Evolutionary conservation across 2,888 invertebrate species (phyloP).

Genomic region (Lasius fuliginosus): DNA sequence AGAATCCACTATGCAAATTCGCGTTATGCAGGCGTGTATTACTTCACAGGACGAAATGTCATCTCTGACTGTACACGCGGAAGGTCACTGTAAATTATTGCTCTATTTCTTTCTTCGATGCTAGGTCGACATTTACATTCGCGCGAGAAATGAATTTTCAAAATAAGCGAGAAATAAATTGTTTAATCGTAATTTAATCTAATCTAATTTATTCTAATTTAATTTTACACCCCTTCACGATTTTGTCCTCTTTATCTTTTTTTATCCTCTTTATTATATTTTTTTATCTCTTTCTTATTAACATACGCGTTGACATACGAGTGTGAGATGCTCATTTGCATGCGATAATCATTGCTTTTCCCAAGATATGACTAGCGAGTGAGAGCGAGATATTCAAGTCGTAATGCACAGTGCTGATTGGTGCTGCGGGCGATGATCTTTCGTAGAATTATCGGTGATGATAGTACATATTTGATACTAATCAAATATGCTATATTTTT

Average conservation of each 20-base stretch:
- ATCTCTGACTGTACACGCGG: conserved; percentile 27
- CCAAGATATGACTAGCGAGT: conserved; percentile 53
- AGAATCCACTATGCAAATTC: conserved; percentile 53
- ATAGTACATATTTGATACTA: conserved; percentile 55
- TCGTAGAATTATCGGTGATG: conserved; percentile 61
- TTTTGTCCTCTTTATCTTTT: background rate
- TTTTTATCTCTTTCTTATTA: conserved; percentile 29
- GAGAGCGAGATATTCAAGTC: conserved; percentile 59
- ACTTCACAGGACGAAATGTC: conserved; percentile 51
- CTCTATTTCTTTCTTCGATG: conserved; percentile 20
- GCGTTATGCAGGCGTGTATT: conserved; percentile 27
- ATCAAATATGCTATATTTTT: background rate
- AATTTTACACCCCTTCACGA: background rate
- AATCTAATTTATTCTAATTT: background rate
- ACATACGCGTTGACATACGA: conserved; percentile 47
- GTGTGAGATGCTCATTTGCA: conserved; percentile 72
- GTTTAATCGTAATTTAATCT: conserved; percentile 10
- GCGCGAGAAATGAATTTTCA: background rate
- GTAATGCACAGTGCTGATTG: conserved; percentile 59
- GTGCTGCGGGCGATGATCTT: conserved; percentile 59
- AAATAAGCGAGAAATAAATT: conserved; percentile 7
- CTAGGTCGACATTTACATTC: background rate
- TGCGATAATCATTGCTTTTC: conserved; percentile 75
- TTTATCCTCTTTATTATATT: background rate
- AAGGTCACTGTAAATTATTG: conserved; percentile 33